These are phyloP conservation scores for Ecliptopera silaceata DNA, from an alignment of 2,888 invertebrate species.

Conservation along the genomic window DNA sequence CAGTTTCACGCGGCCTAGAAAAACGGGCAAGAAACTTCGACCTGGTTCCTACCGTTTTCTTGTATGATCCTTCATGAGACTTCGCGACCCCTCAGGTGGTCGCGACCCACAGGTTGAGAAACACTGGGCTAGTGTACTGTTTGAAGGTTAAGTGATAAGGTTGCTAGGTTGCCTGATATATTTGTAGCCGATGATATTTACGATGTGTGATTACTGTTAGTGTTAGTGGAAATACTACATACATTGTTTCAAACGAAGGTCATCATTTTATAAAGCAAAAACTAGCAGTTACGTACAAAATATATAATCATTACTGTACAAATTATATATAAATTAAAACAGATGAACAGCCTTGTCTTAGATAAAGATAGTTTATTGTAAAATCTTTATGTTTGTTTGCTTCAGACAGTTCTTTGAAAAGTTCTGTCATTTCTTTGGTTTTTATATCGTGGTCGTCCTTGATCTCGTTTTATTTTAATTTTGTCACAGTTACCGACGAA, in stretches of 20 bases:
- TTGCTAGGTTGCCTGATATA: slow-evolving; percentile 7
- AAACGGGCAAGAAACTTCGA: too few species aligned
- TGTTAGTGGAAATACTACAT: slow-evolving; percentile 2
- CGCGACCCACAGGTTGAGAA: too few species aligned
- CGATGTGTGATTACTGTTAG: slow-evolving; percentile 1
- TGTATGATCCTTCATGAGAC: too few species aligned
- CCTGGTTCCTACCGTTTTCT: too few species aligned
- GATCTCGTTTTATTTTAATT: background rate
- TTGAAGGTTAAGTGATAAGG: slow-evolving; percentile 23
- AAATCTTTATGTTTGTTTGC: too few species aligned
- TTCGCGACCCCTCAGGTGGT: too few species aligned
- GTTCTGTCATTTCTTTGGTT: background rate
- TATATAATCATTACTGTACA: background rate
- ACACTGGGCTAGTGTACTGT: too few species aligned
- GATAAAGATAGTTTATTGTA: too few species aligned
- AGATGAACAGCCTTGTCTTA: too few species aligned
- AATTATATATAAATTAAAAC: background rate
- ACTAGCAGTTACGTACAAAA: background rate
- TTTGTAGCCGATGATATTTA: slow-evolving; percentile 4
- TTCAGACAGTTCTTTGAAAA: background rate
- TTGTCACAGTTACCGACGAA: too few species aligned
- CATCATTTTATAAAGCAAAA: background rate
- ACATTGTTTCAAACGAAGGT: slow-evolving; percentile 14
- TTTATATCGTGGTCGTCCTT: background rate
- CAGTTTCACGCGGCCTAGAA: too few species aligned